Percentiles rank a stretch among this genome's conserved stretches.
Evolutionary conservation across 30 jellyfish, hydroid and myxozoan species (phyloP).

Genomic region (Aurelia aurita): DNA sequence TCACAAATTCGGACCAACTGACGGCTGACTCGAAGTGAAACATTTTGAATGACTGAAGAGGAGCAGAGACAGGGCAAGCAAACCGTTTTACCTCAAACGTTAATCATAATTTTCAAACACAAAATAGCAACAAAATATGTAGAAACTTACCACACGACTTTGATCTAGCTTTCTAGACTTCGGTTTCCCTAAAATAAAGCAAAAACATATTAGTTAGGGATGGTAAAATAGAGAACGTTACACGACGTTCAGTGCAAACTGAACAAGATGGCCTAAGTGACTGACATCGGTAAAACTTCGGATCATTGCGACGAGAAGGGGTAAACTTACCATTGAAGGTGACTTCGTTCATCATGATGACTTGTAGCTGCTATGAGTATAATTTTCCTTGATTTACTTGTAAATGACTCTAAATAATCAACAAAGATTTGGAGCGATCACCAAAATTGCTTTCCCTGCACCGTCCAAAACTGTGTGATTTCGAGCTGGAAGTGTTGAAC

Average conservation of each 20-base stretch:
- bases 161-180: slow-evolving; percentile 52
- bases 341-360: slow-evolving; percentile 38
- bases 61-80: no score
- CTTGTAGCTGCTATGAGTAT: background rate
- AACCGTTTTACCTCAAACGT: no score
- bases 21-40: no score
- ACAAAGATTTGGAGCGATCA: no score
- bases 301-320: background rate
- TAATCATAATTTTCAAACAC: no score
- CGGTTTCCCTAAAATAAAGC: slow-evolving; percentile 31
- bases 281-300: background rate
- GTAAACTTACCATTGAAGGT: slow-evolving; percentile 49
- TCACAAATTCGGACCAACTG: no score
- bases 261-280: slow-evolving; percentile 37
- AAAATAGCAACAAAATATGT: no score
- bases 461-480: background rate
- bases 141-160: slow-evolving; percentile 15
- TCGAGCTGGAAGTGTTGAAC: background rate
- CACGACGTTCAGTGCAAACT: background rate
- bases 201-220: background rate
- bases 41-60: no score
- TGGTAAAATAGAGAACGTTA: background rate
- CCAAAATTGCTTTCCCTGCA: background rate
- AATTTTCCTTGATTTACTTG: background rate
- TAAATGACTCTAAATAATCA: no score